Percentiles rank a stretch among this genome's conserved stretches.
phyloP scores from a whole-genome alignment of 2,888 invertebrate genomes.

The Isoperla grammatica region DNA sequence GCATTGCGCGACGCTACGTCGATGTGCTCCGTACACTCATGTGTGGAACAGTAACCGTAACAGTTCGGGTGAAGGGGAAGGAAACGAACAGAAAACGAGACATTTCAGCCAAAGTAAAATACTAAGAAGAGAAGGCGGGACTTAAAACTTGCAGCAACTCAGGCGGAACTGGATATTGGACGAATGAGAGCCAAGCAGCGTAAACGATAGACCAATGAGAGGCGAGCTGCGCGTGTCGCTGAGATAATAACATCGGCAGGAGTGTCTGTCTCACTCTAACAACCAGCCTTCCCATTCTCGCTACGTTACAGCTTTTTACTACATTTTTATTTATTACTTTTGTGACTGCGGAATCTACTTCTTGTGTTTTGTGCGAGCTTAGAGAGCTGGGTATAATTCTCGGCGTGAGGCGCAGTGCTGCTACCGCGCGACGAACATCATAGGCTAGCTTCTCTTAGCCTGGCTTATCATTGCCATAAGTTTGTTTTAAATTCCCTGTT shows the following conservation, averaged over 20 bases:
- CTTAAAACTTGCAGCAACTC: constrained; percentile 25
- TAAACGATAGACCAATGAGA: constrained; percentile 25
- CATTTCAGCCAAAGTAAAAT: constrained; percentile 11
- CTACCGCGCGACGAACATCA: not conserved
- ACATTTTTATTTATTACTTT: constrained; percentile 64
- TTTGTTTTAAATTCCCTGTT: not conserved
- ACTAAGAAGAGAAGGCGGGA: constrained; percentile 17
- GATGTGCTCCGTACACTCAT: too few species aligned
- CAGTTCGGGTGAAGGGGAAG: not conserved
- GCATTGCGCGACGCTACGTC: too few species aligned
- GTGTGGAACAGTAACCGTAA: too few species aligned
- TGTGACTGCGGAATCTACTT: constrained; percentile 51
- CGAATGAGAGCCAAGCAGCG: constrained; percentile 22
- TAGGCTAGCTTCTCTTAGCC: not conserved
- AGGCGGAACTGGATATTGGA: constrained; percentile 27
- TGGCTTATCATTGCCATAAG: too few species aligned
- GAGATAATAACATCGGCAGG: constrained; percentile 22
- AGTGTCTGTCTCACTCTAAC: constrained; percentile 16
- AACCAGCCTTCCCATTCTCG: constrained; percentile 12
- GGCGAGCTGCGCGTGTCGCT: constrained; percentile 24
- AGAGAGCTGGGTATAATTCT: constrained; percentile 18
- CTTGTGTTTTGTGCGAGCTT: constrained; percentile 8
- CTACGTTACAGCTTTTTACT: constrained; percentile 17
- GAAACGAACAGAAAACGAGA: constrained; percentile 13
- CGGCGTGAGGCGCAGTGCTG: constrained; percentile 1